Percentiles rank a stretch among this genome's conserved stretches.
Conservation (phyloP, 2,113 vertebrate genomes). For the Pseudorectes ferrugineus region DNA sequence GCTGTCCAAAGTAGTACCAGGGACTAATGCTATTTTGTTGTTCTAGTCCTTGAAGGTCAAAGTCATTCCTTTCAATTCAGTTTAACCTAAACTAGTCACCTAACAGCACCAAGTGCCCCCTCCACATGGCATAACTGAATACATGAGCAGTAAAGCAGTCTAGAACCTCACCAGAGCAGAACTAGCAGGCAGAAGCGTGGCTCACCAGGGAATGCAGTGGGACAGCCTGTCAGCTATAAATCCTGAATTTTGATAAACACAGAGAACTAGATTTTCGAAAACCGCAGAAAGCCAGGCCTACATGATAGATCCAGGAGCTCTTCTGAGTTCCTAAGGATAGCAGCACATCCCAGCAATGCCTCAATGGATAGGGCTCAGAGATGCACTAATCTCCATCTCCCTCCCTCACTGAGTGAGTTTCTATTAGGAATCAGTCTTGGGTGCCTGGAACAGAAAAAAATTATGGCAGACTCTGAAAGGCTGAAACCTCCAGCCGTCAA, state of each 20-base stretch:
- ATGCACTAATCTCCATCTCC: neutral
- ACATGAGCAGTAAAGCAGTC: neutral
- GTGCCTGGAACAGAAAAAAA: neutral
- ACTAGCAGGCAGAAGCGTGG: fast-evolving
- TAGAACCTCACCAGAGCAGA: neutral
- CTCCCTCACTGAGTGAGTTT: neutral
- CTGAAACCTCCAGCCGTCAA: neutral
- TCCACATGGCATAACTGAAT: neutral
- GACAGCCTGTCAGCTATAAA: neutral
- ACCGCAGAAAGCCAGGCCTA: neutral
- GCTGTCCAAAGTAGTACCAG: neutral
- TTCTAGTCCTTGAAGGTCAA: neutral
- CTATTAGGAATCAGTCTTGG: neutral
- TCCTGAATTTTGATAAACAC: neutral
- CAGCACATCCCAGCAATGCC: neutral
- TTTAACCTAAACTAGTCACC: neutral
- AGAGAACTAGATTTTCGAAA: neutral
- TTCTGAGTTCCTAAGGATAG: neutral
- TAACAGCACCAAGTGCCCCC: neutral
- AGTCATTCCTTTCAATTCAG: neutral
- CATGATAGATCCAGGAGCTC: neutral
- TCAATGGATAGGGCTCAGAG: neutral
- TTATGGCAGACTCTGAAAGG: neutral
- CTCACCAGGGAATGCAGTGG: fast-evolving
- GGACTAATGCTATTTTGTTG: neutral